phyloP scores from a whole-genome alignment of 2,113 vertebrate species.

The Motacilla tschutschensis region DNA sequence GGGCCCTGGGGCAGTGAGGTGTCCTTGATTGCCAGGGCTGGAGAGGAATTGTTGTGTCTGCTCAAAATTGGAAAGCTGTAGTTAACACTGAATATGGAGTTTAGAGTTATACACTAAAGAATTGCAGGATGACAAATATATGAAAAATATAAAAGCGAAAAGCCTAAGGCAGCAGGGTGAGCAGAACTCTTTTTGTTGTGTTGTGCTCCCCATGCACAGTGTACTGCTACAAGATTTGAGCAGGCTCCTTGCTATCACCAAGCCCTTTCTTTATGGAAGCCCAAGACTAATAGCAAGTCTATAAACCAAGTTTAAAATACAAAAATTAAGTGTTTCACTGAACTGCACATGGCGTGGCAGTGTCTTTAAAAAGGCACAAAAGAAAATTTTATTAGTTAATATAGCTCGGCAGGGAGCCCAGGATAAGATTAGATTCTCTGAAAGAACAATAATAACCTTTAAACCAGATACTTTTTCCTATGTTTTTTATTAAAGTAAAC shows the following conservation, averaged over 20 bases:
- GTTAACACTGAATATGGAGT: rapidly evolving
- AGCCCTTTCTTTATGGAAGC: background rate
- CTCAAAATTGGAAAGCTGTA: background rate
- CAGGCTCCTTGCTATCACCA: background rate
- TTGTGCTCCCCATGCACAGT: rapidly evolving
- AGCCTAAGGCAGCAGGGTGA: background rate
- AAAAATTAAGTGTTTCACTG: background rate
- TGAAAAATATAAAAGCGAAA: background rate
- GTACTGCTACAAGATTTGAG: background rate
- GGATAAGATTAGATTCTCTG: background rate
- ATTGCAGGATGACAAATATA: background rate
- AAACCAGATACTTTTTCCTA: background rate
- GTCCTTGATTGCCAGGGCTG: background rate
- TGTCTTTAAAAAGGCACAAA: background rate
- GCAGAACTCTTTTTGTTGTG: background rate
- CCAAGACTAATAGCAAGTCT: background rate
- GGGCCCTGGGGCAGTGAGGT: background rate
- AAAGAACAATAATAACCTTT: background rate
- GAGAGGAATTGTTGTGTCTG: background rate
- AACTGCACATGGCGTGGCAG: background rate
- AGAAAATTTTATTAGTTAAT: background rate
- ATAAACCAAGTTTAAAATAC: background rate
- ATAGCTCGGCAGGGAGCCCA: background rate
- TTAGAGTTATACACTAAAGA: no score
- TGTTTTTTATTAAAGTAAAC: slow-evolving; percentile 14